phyloP scores from a whole-genome alignment of 2,113 vertebrate genomes.

The Oceanites oceanicus region DNA sequence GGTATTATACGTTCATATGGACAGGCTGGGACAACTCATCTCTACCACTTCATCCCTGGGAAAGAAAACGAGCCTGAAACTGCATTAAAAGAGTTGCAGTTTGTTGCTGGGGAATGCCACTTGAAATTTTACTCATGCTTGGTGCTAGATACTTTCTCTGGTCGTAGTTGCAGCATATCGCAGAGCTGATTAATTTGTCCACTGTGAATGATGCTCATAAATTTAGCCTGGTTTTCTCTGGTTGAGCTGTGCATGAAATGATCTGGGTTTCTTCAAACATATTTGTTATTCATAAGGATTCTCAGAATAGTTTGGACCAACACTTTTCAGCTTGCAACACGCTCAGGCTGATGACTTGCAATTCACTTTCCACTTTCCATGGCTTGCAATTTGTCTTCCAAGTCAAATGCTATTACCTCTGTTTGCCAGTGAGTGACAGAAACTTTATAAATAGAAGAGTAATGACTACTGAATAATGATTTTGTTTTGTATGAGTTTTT shows the following conservation, averaged over 20 bases:
- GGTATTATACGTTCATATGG: background rate
- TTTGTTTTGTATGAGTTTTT: conserved; percentile 25
- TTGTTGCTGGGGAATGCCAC: background rate
- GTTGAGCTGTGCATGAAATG: conserved; percentile 12
- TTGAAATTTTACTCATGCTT: conserved; percentile 17
- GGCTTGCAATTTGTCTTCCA: conserved; percentile 22
- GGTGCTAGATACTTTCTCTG: background rate
- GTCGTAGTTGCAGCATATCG: background rate
- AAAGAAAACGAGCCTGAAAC: background rate
- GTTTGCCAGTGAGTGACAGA: conserved; percentile 24
- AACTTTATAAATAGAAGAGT: conserved; percentile 38
- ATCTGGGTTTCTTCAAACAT: background rate
- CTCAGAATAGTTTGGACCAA: conserved; percentile 20
- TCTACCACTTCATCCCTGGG: background rate
- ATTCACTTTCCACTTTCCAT: conserved; percentile 20
- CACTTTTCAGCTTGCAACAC: background rate
- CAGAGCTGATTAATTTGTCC: conserved; percentile 28
- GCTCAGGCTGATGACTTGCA: conserved; percentile 21
- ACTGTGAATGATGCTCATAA: conserved; percentile 10
- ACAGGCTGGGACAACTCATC: background rate
- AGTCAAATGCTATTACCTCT: conserved; percentile 1
- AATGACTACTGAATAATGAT: conserved; percentile 6
- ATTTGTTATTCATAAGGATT: conserved; percentile 48
- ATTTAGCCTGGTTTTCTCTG: conserved; percentile 15
- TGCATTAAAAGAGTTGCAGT: background rate